Evolutionary conservation across 2,113 vertebrate species (phyloP).

Genomic region (Pseudorectes ferrugineus): DNA sequence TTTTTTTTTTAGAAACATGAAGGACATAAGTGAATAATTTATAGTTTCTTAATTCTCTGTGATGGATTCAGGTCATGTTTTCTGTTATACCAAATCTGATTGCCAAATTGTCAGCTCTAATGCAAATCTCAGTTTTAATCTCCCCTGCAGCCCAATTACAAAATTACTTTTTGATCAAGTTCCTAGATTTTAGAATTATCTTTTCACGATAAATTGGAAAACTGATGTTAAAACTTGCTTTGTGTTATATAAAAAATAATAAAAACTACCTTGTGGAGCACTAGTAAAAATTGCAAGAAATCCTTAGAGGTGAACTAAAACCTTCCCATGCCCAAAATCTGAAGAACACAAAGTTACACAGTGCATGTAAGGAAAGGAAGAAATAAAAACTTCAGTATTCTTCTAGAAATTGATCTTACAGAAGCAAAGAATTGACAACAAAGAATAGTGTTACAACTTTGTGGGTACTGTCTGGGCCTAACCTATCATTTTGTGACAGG

Average conservation of each 20-base stretch:
- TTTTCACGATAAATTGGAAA: not conserved
- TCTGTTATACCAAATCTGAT: slow-evolving; percentile 35
- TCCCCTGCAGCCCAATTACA: slow-evolving; percentile 38
- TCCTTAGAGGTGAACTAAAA: not conserved
- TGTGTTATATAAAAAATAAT: not conserved
- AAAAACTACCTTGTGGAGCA: not conserved
- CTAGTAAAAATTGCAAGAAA: not conserved
- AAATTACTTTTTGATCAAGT: slow-evolving; percentile 33
- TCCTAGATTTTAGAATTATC: not conserved
- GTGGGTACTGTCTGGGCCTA: fast-evolving
- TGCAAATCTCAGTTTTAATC: slow-evolving; percentile 40
- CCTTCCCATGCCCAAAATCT: not conserved
- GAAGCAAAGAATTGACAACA: not conserved
- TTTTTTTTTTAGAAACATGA: slow-evolving; percentile 1
- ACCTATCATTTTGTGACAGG: not conserved
- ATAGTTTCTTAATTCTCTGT: slow-evolving; percentile 46
- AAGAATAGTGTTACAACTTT: not conserved
- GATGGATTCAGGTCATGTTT: slow-evolving; percentile 66
- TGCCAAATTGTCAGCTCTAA: slow-evolving; percentile 64
- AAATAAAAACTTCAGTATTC: not conserved
- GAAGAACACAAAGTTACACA: not conserved
- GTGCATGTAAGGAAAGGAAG: not conserved
- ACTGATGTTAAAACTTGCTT: not conserved
- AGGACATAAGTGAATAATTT: slow-evolving; percentile 30
- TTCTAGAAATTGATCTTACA: not conserved